Base-by-base conservation (phyloP, 2,888 invertebrate genomes). In the Synergus laeviventris region DNA sequence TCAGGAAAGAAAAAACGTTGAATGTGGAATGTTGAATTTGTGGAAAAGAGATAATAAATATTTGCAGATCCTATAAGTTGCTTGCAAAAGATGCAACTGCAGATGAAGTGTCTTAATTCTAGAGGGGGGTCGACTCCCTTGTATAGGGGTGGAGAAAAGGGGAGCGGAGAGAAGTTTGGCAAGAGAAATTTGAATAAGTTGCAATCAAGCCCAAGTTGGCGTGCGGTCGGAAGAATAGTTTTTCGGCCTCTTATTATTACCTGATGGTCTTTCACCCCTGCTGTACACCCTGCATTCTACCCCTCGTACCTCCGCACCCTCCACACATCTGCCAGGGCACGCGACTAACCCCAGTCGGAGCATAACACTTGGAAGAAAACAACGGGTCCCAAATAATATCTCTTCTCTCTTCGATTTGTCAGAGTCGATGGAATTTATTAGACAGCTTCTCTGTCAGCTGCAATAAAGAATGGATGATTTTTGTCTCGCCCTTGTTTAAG, bases 331-430 rank as follows among this genome's bases (percentile, higher is more conserved):
- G 82, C 81, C 81, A 74, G 79, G 78, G 77, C 81, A 81, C 82
- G 82, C 81, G 82, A 82, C 82, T 79, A 78, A 82, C 82, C 82
- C 82, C 81, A 76, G 79, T 74, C 76, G 76, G 78, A 79, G 82
- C 78, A 82, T 82, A 82, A 82, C 82, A 82, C 82, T 81, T 81
- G 78, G 82, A 79, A 81, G 82, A 81, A 82, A 82, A 82, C 80
- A 82, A 82, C 59, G 59, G 24, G 21, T 66, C 24, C 66, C 42
- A 66, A 66, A 66, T 42, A 66, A 66, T 66, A 66, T 66, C 42
- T 66, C 42, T 12, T 64, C 39, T 64, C 39, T 39, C 42, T 42
- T 66, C 21, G 21, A 45, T 45, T 45, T 62, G n/a, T 62, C 62
- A 62, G 21, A 59, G 59, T 59, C 12, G 59, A 59, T 24, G 24